These are phyloP conservation scores for Lamellibrachia columna DNA, from an alignment of 2,888 invertebrate species.

Conservation along the genomic window DNA sequence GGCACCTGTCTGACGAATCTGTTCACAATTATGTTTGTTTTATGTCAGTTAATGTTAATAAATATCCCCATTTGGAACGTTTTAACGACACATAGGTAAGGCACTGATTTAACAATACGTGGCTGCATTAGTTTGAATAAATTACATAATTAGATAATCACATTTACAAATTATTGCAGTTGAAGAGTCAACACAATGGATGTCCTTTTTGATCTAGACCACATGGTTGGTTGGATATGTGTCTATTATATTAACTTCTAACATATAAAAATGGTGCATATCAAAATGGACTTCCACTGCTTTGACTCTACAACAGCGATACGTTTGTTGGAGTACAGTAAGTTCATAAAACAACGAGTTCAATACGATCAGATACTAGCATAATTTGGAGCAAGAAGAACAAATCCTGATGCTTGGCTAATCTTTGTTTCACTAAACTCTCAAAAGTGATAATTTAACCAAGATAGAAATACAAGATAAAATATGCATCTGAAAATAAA, in stretches of 20 bases:
- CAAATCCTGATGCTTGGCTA: background rate
- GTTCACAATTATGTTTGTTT: background rate
- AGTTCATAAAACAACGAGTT: too few species aligned
- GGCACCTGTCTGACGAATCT: too few species aligned
- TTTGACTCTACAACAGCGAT: too few species aligned
- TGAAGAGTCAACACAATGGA: too few species aligned
- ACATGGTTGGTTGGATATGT: too few species aligned
- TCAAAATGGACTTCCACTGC: too few species aligned
- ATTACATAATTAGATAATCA: background rate
- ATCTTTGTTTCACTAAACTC: background rate
- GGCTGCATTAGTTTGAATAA: background rate
- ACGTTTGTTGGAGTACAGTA: too few species aligned
- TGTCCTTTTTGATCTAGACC: too few species aligned
- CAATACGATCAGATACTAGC: background rate
- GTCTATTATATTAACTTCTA: too few species aligned
- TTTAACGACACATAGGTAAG: background rate
- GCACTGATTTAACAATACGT: background rate
- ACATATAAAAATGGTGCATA: too few species aligned
- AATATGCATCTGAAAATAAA: background rate
- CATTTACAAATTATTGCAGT: background rate
- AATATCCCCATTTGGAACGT: background rate
- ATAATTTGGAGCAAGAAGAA: background rate
- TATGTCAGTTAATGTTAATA: background rate
- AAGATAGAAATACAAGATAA: background rate
- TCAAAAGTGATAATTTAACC: background rate